Percentiles rank a stretch among this genome's conserved stretches.
Evolutionary conservation across 2,888 invertebrate genomes (phyloP).

Genomic region (Cantharis rufa): DNA sequence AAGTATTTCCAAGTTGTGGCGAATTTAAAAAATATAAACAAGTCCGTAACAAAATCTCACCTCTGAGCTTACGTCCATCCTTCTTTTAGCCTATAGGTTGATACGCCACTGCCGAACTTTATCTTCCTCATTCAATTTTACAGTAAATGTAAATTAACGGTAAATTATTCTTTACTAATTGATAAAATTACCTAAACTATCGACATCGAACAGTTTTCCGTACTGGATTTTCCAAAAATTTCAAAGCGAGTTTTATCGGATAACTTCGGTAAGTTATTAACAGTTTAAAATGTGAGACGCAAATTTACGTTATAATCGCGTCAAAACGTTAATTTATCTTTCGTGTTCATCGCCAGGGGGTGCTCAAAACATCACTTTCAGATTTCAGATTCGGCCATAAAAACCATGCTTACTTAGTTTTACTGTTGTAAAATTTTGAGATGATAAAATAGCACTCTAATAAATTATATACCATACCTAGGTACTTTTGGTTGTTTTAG

Average conservation of each 20-base stretch:
- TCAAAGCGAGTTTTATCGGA: background rate
- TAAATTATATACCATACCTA: background rate
- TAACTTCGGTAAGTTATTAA: background rate
- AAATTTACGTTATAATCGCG: background rate
- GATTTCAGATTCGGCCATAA: background rate
- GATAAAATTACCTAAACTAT: background rate
- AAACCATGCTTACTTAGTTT: background rate
- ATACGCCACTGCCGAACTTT: background rate
- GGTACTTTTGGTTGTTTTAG: background rate
- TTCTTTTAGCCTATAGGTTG: background rate
- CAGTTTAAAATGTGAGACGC: background rate
- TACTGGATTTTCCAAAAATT: background rate
- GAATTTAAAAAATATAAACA: no score
- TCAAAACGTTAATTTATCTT: background rate
- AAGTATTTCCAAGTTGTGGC: background rate
- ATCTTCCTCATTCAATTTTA: background rate
- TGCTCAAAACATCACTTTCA: background rate
- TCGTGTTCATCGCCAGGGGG: background rate
- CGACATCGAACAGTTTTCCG: background rate
- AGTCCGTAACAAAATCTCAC: no score
- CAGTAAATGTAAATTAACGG: no score
- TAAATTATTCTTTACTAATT: no score
- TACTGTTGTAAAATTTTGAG: background rate
- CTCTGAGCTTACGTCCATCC: no score
- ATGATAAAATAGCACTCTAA: background rate